Conservation (phyloP, 1,140 invertebrate species). For the Rhyzopertha dominica region DNA sequence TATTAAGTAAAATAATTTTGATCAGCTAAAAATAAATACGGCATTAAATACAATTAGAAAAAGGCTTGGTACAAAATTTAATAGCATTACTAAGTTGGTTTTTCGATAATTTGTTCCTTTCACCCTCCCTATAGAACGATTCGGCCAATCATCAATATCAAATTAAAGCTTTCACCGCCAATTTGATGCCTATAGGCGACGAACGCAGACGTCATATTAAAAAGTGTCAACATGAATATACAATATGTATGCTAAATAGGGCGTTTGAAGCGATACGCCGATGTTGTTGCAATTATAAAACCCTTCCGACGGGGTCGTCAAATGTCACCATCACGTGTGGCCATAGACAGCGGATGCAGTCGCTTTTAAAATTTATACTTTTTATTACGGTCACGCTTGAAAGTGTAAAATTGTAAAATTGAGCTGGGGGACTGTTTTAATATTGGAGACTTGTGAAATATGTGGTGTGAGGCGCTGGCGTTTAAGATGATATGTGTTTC, state of each 20-base stretch:
- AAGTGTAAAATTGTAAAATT: conserved; percentile 12
- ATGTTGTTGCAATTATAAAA: conserved; percentile 26
- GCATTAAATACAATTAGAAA: too few species aligned
- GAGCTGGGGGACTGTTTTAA: conserved; percentile 5
- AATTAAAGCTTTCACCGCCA: too few species aligned
- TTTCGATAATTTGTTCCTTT: too few species aligned
- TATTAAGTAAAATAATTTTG: too few species aligned
- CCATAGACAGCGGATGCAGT: conserved; percentile 15
- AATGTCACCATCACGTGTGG: conserved; percentile 26
- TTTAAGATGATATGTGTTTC: too few species aligned
- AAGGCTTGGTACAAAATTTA: too few species aligned
- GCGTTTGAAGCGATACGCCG: conserved; percentile 17
- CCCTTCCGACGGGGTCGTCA: conserved; percentile 19
- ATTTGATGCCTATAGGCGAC: too few species aligned
- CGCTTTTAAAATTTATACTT: conserved; percentile 23
- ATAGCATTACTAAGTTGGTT: too few species aligned
- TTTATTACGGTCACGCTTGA: conserved; percentile 15
- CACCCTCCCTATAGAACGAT: too few species aligned
- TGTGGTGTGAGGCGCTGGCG: too few species aligned
- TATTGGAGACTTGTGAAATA: conserved; percentile 5
- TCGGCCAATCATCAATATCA: too few species aligned
- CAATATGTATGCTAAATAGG: conserved; percentile 23
- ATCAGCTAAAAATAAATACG: too few species aligned
- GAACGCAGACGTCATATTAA: conserved; percentile 9
- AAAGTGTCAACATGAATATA: conserved; percentile 15